Evolutionary conservation across 2,797 vertebrate species (phyloP), one percentile per base, ranked within the genome.

Genomic region (Eremophila alpestris): DNA sequence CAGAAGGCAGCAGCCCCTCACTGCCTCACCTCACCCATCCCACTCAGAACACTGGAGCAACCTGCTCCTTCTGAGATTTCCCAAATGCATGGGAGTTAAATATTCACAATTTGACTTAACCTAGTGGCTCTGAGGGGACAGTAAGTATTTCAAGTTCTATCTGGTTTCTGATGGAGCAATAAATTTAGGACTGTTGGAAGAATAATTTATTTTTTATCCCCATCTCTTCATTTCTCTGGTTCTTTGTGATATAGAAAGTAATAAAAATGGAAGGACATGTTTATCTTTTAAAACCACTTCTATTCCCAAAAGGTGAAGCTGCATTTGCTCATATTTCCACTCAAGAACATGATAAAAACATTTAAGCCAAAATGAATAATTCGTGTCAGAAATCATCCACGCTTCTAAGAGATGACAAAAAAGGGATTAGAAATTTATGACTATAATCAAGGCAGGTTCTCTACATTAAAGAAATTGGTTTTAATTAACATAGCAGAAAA

Each of bases 401-500:
- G 5, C 32, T 83, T 92, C 62, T 69, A 83, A 71, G 13, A 85
- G 51, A 84, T 34, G 75, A 86, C 80, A 93, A 90, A 0, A 5
- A 91, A 82, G 4, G 22, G 30, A 87, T 81, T 51, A 91, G 87
- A 69, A 83, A 87, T 94, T 85, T 83, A 55, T 71, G 6, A 89
- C n/a, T 70, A 74, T n/a, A 55, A 74, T 75, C 34, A 80, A 71
- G 23, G 38, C 30, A 83, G 19, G 18, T 77, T 94, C 88, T 62
- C 51, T 63, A 48, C 30, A 51, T 38, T 77, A 46, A 85, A 83
- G 16, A 87, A 80, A 71, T 23, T 1, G 0, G 9, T 52, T 69
- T 89, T 64, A 89, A 87, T 92, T 89, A 94, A 78, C 54, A 83
- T 8, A 78, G 49, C n/a, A 94, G 62, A 95, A 94, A 93, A 92